Conservation (phyloP, 92 coral and sea anemone species). For the Phenganax stokvisi region DNA sequence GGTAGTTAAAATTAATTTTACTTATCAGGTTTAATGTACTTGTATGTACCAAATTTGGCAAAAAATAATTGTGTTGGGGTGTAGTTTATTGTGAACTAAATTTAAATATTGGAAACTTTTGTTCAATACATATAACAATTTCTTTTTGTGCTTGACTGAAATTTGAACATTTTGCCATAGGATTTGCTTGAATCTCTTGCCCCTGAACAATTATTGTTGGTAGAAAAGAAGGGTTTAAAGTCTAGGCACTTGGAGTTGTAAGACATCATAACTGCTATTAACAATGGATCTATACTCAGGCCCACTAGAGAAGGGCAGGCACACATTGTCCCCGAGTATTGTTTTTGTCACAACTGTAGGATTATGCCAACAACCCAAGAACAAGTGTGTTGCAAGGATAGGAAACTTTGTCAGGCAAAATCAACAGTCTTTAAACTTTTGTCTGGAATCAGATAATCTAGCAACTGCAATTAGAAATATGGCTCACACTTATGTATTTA, state of each 20-base stretch:
- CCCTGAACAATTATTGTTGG: conserved; percentile 1
- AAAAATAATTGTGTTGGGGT: too few relatives aligned
- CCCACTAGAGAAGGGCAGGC: not conserved
- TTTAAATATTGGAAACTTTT: too few relatives aligned
- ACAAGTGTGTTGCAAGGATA: conserved; percentile 31
- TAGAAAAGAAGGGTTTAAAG: conserved; percentile 24
- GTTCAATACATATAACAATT: not conserved
- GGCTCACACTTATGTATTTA: conserved; percentile 39
- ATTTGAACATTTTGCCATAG: not conserved
- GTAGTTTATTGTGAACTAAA: too few relatives aligned
- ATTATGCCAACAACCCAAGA: conserved; percentile 28
- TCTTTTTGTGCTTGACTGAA: not conserved
- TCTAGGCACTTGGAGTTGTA: conserved; percentile 25
- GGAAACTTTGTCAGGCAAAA: conserved; percentile 2
- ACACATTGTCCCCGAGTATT: not conserved
- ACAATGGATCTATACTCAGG: not conserved
- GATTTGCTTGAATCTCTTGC: conserved; percentile 12
- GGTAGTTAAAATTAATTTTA: too few relatives aligned
- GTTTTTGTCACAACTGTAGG: conserved; percentile 18
- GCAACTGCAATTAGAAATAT: conserved; percentile 37
- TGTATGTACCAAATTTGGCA: too few relatives aligned
- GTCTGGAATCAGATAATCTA: conserved; percentile 39
- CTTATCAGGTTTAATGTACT: too few relatives aligned
- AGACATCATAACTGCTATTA: conserved; percentile 17
- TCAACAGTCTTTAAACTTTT: conserved; percentile 14